phyloP scores from a whole-genome alignment of 2,888 invertebrate species.

The Lasius fuliginosus region DNA sequence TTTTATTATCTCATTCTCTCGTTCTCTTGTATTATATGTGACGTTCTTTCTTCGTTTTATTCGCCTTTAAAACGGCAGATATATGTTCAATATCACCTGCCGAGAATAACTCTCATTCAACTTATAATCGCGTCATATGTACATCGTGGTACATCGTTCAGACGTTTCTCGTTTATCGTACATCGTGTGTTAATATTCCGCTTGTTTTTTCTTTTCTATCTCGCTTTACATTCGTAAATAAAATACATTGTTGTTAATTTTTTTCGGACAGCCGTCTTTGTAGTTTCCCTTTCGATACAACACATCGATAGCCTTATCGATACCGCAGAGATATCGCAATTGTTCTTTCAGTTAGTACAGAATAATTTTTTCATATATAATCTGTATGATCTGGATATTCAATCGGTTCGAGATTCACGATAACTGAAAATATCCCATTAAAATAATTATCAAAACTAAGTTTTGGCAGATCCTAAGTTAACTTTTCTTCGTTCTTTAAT shows the following conservation, averaged over 20 bases:
- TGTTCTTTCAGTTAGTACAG: conserved; percentile 6
- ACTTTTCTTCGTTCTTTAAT: background rate
- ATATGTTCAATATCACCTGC: conserved; percentile 69
- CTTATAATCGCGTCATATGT: conserved; percentile 46
- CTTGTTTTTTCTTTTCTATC: conserved; percentile 18
- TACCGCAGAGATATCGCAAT: conserved; percentile 7
- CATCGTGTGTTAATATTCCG: conserved; percentile 53
- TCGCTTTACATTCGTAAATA: conserved; percentile 28
- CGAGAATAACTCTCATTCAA: conserved; percentile 62
- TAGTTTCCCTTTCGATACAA: conserved; percentile 66
- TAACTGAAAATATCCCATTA: conserved; percentile 7
- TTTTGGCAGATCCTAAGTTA: conserved; percentile 13
- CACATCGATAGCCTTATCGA: background rate
- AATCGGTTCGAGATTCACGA: background rate
- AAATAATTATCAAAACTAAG: conserved; percentile 31
- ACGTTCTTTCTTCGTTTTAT: conserved; percentile 73
- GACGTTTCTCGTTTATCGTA: conserved; percentile 31
- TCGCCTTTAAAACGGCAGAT: conserved; percentile 68
- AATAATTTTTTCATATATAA: background rate
- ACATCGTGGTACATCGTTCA: conserved; percentile 68
- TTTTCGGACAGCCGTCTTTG: conserved; percentile 69
- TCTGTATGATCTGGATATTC: background rate
- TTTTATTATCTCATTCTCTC: conserved; percentile 77
- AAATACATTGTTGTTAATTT: conserved; percentile 53
- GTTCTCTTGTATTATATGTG: conserved; percentile 74